Percentiles rank a stretch among this genome's conserved stretches.
These are phyloP conservation scores for Hypsibius dujardini DNA, from an alignment of 1,140 invertebrate genomes.

Conservation along the genomic window DNA sequence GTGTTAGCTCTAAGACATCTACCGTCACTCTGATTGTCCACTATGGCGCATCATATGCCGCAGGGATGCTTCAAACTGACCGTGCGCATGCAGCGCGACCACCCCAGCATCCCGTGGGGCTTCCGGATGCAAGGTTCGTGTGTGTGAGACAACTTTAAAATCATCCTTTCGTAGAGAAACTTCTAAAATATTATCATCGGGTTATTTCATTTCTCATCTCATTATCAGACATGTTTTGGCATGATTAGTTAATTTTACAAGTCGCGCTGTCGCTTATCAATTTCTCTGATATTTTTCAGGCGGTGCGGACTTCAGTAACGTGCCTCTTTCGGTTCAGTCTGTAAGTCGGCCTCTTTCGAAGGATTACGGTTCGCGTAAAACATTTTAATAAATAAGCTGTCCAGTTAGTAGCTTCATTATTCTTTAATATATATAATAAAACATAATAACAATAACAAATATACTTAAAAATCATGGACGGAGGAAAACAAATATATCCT, in stretches of 20 bases:
- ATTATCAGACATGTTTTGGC: too few relatives aligned
- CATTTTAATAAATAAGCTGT: not conserved
- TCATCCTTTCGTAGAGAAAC: too few relatives aligned
- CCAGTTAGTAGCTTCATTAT: too few relatives aligned
- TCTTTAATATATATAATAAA: too few relatives aligned
- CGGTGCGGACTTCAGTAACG: conserved; percentile 7
- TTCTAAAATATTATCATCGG: too few relatives aligned
- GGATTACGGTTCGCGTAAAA: not conserved
- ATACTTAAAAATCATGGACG: too few relatives aligned
- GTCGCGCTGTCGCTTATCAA: too few relatives aligned
- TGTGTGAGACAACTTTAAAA: not conserved
- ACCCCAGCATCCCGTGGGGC: conserved; percentile 14
- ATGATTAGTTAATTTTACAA: too few relatives aligned
- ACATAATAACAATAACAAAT: too few relatives aligned
- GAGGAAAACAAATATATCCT: too few relatives aligned
- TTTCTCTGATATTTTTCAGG: not conserved
- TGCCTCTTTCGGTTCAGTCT: not conserved
- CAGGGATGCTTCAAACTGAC: conserved; percentile 11
- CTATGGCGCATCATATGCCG: not conserved
- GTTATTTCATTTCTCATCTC: too few relatives aligned
- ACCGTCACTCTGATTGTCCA: not conserved
- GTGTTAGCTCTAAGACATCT: too few relatives aligned
- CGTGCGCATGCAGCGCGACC: conserved; percentile 12
- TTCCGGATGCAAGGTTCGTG: conserved; percentile 16
- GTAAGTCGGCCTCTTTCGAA: not conserved